Evolutionary conservation across 2,113 vertebrate species (phyloP).

Genomic region (Cranoglanis bouderius): DNA sequence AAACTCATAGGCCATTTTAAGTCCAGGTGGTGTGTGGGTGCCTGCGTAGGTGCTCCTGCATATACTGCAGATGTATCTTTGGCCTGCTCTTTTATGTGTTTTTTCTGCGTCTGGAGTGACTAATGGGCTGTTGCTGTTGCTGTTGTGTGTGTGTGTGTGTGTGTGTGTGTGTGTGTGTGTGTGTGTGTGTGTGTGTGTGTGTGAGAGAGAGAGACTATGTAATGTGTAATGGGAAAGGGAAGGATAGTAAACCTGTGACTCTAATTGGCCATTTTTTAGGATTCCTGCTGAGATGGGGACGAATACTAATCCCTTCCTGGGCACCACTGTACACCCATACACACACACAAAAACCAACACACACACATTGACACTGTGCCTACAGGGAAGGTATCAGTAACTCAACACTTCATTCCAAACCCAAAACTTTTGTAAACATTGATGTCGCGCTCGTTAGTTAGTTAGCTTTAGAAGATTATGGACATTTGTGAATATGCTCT

Average conservation of each 20-base stretch:
- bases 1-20: slow-evolving; percentile 4
- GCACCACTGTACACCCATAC: neutral
- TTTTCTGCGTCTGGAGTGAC: slow-evolving; percentile 4
- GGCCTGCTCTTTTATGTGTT: neutral
- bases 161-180: slow-evolving; percentile 6
- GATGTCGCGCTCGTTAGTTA: neutral
- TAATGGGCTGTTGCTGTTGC: slow-evolving; percentile 15
- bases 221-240: slow-evolving; percentile 22
- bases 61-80: slow-evolving; percentile 5
- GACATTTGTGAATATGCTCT: no score
- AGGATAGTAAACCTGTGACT: slow-evolving; percentile 10
- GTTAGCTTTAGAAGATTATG: no score
- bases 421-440: neutral
- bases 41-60: neutral
- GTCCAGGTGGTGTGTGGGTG: slow-evolving; percentile 7
- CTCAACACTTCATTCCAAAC: neutral
- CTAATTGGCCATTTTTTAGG: slow-evolving; percentile 43
- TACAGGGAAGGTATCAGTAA: neutral
- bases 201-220: neutral
- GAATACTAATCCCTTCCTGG: neutral
- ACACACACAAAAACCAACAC: neutral
- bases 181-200: neutral
- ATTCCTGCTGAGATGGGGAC: neutral
- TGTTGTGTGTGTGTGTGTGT: slow-evolving; percentile 13
- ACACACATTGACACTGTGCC: neutral